Conservation (phyloP, 2,888 invertebrate species). For the Pollenia griseotomentosa region DNA sequence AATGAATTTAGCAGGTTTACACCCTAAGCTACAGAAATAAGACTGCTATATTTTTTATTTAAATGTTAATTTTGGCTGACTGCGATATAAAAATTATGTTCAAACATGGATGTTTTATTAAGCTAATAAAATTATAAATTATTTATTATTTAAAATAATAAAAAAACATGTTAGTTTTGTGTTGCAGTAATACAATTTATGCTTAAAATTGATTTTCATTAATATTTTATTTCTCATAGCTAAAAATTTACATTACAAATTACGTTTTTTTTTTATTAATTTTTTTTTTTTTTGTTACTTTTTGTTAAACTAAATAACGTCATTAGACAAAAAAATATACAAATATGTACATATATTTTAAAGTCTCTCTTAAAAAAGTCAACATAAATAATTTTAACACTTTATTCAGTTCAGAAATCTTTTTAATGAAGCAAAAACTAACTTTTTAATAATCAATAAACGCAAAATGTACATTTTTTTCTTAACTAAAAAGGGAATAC, state of each 20-base stretch:
- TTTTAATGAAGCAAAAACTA: conserved; percentile 23
- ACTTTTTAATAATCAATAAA: conserved; percentile 56
- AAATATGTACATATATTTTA: neutral
- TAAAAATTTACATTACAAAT: conserved; percentile 13
- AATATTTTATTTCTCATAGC: conserved; percentile 21
- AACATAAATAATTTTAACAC: neutral
- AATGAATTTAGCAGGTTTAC: too few relatives aligned
- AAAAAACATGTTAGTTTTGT: too few relatives aligned
- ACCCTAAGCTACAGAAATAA: too few relatives aligned
- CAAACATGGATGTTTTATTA: too few relatives aligned
- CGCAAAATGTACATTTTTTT: conserved; percentile 52
- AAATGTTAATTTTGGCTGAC: too few relatives aligned
- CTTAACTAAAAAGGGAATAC: conserved; percentile 24
- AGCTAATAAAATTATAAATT: too few relatives aligned
- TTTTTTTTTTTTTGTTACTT: conserved; percentile 1
- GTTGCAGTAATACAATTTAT: neutral
- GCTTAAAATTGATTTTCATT: neutral
- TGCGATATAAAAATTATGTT: too few relatives aligned
- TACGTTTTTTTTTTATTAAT: conserved; percentile 14
- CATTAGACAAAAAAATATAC: conserved; percentile 20
- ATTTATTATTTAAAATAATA: too few relatives aligned
- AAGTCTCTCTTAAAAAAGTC: neutral
- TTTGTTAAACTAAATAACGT: conserved; percentile 45
- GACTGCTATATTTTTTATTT: too few relatives aligned
- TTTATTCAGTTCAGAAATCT: neutral